Conservation (phyloP, 2,797 vertebrate species). For the Babyrousa celebensis region DNA sequence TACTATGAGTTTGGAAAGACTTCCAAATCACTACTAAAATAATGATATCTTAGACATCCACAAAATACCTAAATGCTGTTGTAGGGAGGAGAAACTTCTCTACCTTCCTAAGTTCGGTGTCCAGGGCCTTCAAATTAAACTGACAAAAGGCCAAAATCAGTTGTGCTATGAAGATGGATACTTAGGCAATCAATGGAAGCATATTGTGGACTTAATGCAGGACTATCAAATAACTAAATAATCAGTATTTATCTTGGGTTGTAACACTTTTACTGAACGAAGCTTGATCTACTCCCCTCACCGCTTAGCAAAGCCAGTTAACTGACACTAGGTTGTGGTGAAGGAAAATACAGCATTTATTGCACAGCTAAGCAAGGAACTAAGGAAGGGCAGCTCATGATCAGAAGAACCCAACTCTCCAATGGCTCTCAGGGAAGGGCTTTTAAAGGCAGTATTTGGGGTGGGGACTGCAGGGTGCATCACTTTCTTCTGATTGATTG, state of each 20-base stretch:
- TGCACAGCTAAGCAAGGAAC: background rate
- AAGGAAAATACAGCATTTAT: background rate
- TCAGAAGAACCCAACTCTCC: background rate
- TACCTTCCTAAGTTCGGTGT: background rate
- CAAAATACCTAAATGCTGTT: constrained; percentile 27
- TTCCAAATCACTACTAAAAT: constrained; percentile 41
- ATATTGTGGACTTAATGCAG: too few relatives aligned
- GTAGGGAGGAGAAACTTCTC: background rate
- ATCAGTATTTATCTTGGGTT: too few relatives aligned
- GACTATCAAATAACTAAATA: too few relatives aligned
- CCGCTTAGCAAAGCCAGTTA: background rate
- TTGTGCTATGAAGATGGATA: too few relatives aligned
- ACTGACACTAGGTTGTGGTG: background rate
- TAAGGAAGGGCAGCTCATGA: background rate
- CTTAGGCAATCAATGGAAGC: too few relatives aligned
- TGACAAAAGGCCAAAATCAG: background rate
- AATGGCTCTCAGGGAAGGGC: background rate
- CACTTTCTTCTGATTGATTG: background rate
- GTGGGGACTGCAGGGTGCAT: too few relatives aligned
- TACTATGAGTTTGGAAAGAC: constrained; percentile 59
- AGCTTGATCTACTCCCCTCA: background rate
- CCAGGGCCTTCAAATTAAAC: background rate
- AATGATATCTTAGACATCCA: constrained; percentile 64
- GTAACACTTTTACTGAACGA: background rate
- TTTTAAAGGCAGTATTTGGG: background rate